These are phyloP conservation scores for Drosophila neonasuta DNA, from an alignment of 2,888 invertebrate genomes.

Conservation along the genomic window DNA sequence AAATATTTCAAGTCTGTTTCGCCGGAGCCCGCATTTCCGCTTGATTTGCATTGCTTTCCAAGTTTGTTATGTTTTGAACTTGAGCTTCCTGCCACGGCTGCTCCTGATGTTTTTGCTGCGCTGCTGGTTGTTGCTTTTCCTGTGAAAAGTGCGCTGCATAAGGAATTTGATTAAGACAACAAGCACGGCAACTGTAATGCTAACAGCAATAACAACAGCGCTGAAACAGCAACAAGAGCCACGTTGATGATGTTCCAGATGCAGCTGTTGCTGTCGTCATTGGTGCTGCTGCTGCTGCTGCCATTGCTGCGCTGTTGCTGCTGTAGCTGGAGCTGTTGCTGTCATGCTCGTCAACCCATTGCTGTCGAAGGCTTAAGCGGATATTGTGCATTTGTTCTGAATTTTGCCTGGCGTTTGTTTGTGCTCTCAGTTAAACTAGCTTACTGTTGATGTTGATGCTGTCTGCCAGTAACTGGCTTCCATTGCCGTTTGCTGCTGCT, in stretches of 20 bases:
- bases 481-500: constrained; percentile 28
- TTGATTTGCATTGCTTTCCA: constrained; percentile 73
- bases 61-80: constrained; percentile 79
- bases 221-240: constrained; percentile 24
- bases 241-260: constrained; percentile 61
- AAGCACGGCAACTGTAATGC: constrained; percentile 49
- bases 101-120: constrained; percentile 45
- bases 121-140: constrained; percentile 63
- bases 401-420: constrained; percentile 68
- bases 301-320: constrained; percentile 12
- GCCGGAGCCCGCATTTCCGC: constrained; percentile 68
- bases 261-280: constrained; percentile 52
- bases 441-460: constrained; percentile 61
- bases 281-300: constrained; percentile 14
- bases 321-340: constrained; percentile 19
- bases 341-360: constrained; percentile 42
- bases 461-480: constrained; percentile 44
- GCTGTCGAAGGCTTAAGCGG: constrained; percentile 76
- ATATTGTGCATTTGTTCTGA: constrained; percentile 71
- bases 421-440: constrained; percentile 69
- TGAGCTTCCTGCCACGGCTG: constrained; percentile 65
- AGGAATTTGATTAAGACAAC: constrained; percentile 75
- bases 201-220: constrained; percentile 24
- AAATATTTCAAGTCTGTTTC: constrained; percentile 43
- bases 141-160: constrained; percentile 70